These are phyloP conservation scores for Pollachius pollachius DNA, from an alignment of 2,113 vertebrate genomes.

Conservation along the genomic window DNA sequence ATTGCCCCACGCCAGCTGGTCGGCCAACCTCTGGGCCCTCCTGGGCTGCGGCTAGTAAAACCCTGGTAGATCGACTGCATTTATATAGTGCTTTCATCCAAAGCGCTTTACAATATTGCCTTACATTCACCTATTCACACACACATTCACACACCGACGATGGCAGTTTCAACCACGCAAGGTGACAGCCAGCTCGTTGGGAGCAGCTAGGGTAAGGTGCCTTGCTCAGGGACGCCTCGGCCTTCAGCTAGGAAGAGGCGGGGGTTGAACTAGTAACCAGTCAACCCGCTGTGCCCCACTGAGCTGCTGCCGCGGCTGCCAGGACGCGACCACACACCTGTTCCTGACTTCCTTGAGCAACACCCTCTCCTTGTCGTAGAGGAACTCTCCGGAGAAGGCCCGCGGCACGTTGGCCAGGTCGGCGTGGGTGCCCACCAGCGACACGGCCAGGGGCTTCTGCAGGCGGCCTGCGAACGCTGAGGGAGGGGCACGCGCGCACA, in stretches of 20 bases:
- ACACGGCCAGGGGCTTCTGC: slow-evolving; percentile 82
- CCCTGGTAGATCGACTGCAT: not conserved
- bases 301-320: too few species aligned
- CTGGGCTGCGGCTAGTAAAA: not conserved
- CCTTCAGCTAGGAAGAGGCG: too few species aligned
- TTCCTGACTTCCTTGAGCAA: slow-evolving; percentile 89
- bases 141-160: too few species aligned
- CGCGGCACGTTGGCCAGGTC: slow-evolving; percentile 92
- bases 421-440: slow-evolving; percentile 91
- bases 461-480: slow-evolving; percentile 88
- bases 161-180: too few species aligned
- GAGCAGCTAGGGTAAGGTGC: not conserved
- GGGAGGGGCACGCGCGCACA: slow-evolving; percentile 3
- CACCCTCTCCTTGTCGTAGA: slow-evolving; percentile 85
- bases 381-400: slow-evolving; percentile 87
- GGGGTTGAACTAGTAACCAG: too few species aligned
- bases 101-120: too few species aligned
- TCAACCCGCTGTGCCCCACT: not conserved
- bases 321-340: slow-evolving; percentile 69
- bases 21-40: not conserved
- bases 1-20: too few species aligned
- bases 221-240: too few species aligned
- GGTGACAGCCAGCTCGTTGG: too few species aligned
- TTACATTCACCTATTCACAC: too few species aligned
- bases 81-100: too few species aligned